Evolutionary conservation across 2,888 invertebrate species (phyloP).

Genomic region (Octodonta nipae): DNA sequence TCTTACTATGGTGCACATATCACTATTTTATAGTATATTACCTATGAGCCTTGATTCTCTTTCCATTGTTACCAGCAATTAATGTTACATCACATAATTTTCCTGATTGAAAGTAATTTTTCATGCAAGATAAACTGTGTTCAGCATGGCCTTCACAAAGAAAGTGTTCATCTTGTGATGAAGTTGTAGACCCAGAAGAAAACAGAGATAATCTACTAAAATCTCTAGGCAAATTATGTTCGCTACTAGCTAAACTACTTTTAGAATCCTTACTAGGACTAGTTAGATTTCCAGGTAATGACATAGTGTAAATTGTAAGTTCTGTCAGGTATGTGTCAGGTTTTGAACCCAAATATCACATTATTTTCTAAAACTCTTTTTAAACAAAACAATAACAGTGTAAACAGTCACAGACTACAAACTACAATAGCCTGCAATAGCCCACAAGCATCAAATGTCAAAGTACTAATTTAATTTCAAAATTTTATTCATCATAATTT

Average conservation of each 20-base stretch:
- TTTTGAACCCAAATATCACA: too few relatives aligned
- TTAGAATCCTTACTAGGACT: slow-evolving; percentile 31
- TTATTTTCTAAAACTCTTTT: too few relatives aligned
- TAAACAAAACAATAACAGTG: too few relatives aligned
- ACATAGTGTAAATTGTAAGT: slow-evolving; percentile 15
- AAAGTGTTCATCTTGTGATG: slow-evolving; percentile 66
- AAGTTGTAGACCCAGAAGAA: slow-evolving; percentile 39
- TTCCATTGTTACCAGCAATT: slow-evolving; percentile 58
- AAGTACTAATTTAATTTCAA: too few relatives aligned
- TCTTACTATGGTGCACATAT: too few relatives aligned
- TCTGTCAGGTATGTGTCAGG: too few relatives aligned
- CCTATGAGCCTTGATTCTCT: slow-evolving; percentile 38
- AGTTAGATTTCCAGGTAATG: slow-evolving; percentile 22
- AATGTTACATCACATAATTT: slow-evolving; percentile 80
- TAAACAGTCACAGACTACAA: too few relatives aligned
- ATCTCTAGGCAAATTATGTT: slow-evolving; percentile 49
- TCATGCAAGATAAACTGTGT: slow-evolving; percentile 67
- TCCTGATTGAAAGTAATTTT: slow-evolving; percentile 64
- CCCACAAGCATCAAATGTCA: too few relatives aligned
- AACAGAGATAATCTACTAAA: slow-evolving; percentile 52
- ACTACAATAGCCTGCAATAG: too few relatives aligned
- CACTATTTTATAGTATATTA: slow-evolving; percentile 13
- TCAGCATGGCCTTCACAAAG: slow-evolving; percentile 69
- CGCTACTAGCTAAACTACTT: slow-evolving; percentile 23
- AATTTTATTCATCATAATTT: too few relatives aligned